Evolutionary conservation across 2,888 invertebrate species (phyloP), one percentile per base, ranked within the genome.

Genomic region (Tipula confusa): DNA sequence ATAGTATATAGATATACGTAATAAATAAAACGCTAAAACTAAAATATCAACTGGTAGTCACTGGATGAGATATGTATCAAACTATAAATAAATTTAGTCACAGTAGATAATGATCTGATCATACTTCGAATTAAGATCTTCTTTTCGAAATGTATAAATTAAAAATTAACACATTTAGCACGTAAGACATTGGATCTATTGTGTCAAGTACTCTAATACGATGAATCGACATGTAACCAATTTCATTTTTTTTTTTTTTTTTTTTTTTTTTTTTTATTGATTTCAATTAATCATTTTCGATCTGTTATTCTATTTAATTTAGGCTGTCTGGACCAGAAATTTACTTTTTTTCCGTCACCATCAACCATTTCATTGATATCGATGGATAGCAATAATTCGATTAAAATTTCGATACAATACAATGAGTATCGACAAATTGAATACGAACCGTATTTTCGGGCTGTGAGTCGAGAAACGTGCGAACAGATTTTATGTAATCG

Each of bases 401-500:
- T 64, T 11, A 64, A 18, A 64, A 64, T 64, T 3, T 24, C 64
- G 18, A 31, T 80, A 7, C 29, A 80, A 29, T 80, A 29, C 29
- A 80, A 31, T 29, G 31, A 80, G n/a, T 80, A 29, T 6, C 9
- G 80, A n/a, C 29, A 29, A 84, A 88, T 89, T 81, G 89, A 89
- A 85, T 88, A 88, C 1, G 89, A 89, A 83, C 33, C 85, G 1
- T 89, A 88, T 84, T 89, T 89, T 86, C 88, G 88, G 4, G 88
- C 88, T 0, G 87, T 89, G 9, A 88, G 89, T 86, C 87, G 89
- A 0, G 83, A 84, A 28, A 86, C 86, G 15, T 88, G 89, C 7
- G 89, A 89, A 84, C 87, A 86, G 2, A 87, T 88, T 86, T 86
- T 89, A 0, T 85, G 84, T 1, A 87, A 86, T 24, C 86, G 88